Conservation (phyloP, 2,113 vertebrate species). For the Cochlearius cochlearius region DNA sequence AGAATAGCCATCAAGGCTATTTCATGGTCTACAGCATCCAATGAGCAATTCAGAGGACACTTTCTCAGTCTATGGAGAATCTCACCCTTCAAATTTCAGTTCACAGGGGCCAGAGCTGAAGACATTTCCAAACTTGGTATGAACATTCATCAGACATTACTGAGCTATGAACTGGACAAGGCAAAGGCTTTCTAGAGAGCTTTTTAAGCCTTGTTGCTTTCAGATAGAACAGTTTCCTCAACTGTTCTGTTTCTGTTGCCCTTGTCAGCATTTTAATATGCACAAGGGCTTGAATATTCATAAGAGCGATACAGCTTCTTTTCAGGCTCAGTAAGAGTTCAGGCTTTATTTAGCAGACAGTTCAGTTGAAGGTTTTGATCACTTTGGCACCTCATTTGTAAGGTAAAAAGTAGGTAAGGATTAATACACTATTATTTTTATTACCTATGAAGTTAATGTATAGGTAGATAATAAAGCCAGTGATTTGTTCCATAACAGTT, state of each 20-base stretch:
- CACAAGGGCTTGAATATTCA: neutral
- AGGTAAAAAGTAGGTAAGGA: neutral
- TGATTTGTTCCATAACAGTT: neutral
- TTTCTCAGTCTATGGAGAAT: neutral
- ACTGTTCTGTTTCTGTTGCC: neutral
- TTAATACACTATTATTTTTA: neutral
- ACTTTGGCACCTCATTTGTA: neutral
- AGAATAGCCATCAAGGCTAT: neutral
- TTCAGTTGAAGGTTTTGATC: neutral
- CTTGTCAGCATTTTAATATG: neutral
- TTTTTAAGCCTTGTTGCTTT: neutral
- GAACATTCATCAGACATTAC: neutral
- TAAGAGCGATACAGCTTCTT: neutral
- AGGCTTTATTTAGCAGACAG: neutral
- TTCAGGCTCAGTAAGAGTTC: neutral
- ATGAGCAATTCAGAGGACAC: neutral
- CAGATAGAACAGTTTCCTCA: neutral
- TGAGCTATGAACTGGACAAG: neutral
- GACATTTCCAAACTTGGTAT: neutral
- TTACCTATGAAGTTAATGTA: neutral
- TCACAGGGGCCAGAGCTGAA: neutral
- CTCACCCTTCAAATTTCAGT: neutral
- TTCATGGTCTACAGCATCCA: neutral
- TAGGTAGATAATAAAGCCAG: neutral
- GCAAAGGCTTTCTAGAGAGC: neutral